A percentile compares a stretch with the other conserved stretches of the same genome.
phyloP scores from a whole-genome alignment of 2,113 vertebrate genomes.

The Engraulis encrasicolus region DNA sequence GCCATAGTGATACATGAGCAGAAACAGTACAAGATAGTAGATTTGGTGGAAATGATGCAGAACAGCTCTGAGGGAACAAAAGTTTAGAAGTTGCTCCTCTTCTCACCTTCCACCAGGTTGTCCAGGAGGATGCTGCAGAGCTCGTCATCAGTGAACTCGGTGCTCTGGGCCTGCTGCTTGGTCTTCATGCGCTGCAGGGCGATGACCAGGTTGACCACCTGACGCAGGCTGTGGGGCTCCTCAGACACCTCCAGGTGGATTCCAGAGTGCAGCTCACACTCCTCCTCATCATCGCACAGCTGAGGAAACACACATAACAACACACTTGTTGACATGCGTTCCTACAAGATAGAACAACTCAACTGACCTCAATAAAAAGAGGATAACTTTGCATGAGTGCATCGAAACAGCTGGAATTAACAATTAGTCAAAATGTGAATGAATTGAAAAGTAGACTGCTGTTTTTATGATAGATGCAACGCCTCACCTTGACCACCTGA shows the following conservation, averaged over 20 bases:
- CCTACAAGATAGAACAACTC: too few species aligned
- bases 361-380: too few species aligned
- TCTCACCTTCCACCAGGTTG: conserved; percentile 58
- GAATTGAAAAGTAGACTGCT: too few species aligned
- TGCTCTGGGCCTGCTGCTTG: conserved; percentile 10
- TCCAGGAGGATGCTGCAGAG: conserved; percentile 48
- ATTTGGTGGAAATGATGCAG: too few species aligned
- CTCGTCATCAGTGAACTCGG: conserved; percentile 40
- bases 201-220: conserved; percentile 49
- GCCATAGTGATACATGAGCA: too few species aligned
- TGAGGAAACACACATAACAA: background rate
- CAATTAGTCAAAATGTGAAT: too few species aligned
- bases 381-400: background rate
- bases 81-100: background rate
- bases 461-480: background rate
- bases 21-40: too few species aligned
- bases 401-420: background rate
- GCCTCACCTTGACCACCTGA: background rate
- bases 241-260: conserved; percentile 45
- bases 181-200: conserved; percentile 44
- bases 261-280: conserved; percentile 24
- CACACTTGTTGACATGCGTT: too few species aligned
- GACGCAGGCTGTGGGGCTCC: conserved; percentile 37
- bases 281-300: background rate
- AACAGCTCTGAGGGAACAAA: too few species aligned